A percentile compares a stretch with the other conserved stretches of the same genome.
Evolutionary conservation across 2,797 vertebrate genomes (phyloP).

Genomic region (Fundulus diaphanus): DNA sequence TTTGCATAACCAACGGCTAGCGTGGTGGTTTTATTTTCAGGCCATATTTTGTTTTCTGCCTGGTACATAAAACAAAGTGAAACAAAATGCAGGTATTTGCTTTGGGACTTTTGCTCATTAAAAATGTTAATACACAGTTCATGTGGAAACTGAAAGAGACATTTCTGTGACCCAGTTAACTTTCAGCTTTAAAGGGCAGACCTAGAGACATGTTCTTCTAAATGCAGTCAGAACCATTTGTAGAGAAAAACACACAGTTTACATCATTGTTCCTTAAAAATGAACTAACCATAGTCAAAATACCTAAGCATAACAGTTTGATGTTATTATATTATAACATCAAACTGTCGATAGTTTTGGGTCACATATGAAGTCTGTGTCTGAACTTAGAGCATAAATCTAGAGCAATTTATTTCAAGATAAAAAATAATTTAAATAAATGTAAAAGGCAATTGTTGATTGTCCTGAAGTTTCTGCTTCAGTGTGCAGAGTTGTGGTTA

Average conservation of each 20-base stretch:
- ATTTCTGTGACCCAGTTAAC: slow-evolving; percentile 22
- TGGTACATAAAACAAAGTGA: slow-evolving; percentile 12
- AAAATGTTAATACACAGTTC: slow-evolving; percentile 18
- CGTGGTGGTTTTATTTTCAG: slow-evolving; percentile 6
- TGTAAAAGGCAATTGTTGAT: background rate
- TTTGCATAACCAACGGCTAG: slow-evolving; percentile 42
- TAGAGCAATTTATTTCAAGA: background rate
- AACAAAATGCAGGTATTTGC: slow-evolving; percentile 27
- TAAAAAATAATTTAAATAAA: background rate
- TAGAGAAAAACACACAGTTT: background rate
- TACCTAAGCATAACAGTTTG: background rate
- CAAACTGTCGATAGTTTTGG: background rate
- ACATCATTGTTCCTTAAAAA: background rate
- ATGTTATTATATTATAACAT: no score
- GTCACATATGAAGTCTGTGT: background rate
- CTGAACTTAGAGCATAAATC: background rate
- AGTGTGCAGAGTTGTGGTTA: background rate
- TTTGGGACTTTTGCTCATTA: slow-evolving; percentile 20
- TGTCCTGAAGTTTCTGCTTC: background rate
- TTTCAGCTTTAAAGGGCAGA: slow-evolving; percentile 21
- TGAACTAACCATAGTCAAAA: background rate
- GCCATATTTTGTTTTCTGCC: slow-evolving; percentile 11
- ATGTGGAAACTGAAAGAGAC: slow-evolving; percentile 24
- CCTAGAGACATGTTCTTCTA: background rate
- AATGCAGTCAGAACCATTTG: slow-evolving; percentile 3